A percentile compares a stretch with the other conserved stretches of the same genome.
These are phyloP conservation scores for Macrochelys suwanniensis DNA, from an alignment of 2,797 vertebrate genomes.

Conservation along the genomic window DNA sequence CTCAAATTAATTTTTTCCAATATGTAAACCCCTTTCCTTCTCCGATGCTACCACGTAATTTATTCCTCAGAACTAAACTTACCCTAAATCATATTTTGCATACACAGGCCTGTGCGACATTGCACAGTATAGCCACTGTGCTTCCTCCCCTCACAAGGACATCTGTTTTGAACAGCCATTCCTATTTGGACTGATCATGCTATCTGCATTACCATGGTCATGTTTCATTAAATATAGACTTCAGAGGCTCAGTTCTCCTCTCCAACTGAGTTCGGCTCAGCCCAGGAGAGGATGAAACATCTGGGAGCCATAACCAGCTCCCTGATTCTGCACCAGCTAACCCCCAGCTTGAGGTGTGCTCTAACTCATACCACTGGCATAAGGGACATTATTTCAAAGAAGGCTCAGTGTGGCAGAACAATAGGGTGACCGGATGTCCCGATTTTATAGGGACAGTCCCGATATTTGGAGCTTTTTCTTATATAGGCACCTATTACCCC, in stretches of 20 bases:
- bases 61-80: background rate
- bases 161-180: background rate
- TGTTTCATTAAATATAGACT: background rate
- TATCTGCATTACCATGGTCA: background rate
- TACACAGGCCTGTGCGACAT: accelerated
- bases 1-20: background rate
- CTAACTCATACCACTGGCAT: background rate
- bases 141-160: background rate
- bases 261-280: background rate
- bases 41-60: background rate
- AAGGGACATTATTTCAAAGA: background rate
- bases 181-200: background rate
- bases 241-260: background rate
- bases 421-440: no score
- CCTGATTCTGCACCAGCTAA: background rate
- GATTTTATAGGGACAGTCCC: no score
- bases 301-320: background rate
- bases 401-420: background rate
- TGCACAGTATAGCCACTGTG: background rate
- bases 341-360: background rate
- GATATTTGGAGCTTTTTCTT: no score
- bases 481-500: no score
- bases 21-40: accelerated
- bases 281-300: background rate
- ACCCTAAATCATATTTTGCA: background rate